Evolutionary conservation across 2,888 invertebrate genomes (phyloP).

Genomic region (Amiota communis): DNA sequence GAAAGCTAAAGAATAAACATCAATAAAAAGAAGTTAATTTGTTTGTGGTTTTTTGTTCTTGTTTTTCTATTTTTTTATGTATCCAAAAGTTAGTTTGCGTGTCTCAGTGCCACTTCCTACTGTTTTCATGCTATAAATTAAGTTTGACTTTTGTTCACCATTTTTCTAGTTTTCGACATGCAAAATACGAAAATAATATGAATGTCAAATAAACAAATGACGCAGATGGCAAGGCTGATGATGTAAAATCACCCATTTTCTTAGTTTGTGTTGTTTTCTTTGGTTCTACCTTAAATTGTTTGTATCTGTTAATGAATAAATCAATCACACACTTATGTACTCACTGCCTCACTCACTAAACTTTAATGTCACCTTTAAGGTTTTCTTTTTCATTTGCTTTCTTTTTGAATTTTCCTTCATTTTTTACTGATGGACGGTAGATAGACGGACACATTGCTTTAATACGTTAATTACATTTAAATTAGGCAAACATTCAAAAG

Average conservation of each 20-base stretch:
- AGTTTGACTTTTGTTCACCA: background rate
- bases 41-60: background rate
- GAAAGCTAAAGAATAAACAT: background rate
- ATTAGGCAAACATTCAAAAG: conserved; percentile 37
- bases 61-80: too few species aligned
- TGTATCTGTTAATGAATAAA: too few species aligned
- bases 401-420: too few species aligned
- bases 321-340: too few species aligned
- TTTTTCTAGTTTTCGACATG: background rate
- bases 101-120: conserved; percentile 19
- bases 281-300: too few species aligned
- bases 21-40: conserved; percentile 12
- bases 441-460: conserved; percentile 27
- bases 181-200: conserved; percentile 24
- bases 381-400: too few species aligned
- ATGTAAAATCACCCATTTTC: too few species aligned
- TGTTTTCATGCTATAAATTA: background rate
- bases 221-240: background rate
- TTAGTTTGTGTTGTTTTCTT: too few species aligned
- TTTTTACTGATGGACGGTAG: too few species aligned
- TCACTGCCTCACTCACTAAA: too few species aligned
- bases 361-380: too few species aligned
- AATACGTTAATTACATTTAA: conserved; percentile 45
- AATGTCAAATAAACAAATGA: conserved; percentile 29
- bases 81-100: conserved; percentile 10